Percentiles rank a stretch among this genome's conserved stretches.
Evolutionary conservation across 2,113 vertebrate genomes (phyloP).

Genomic region (Tragelaphus scriptus): DNA sequence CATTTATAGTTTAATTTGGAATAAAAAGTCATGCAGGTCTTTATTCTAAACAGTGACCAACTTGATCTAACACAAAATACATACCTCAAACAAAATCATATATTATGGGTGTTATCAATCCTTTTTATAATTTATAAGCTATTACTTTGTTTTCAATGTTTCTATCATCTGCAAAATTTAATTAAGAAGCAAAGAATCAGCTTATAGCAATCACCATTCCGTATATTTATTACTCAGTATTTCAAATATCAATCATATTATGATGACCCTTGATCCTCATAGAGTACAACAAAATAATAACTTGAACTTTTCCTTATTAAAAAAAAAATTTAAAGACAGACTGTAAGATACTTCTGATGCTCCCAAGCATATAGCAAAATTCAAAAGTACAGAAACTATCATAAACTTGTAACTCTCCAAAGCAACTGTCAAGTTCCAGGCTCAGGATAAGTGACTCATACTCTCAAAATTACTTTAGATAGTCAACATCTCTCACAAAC

Average conservation of each 20-base stretch:
- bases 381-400: background rate
- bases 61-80: background rate
- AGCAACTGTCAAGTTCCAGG: background rate
- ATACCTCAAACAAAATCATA: background rate
- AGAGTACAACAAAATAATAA: slow-evolving; percentile 12
- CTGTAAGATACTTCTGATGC: background rate
- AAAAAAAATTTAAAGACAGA: background rate
- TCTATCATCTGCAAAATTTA: slow-evolving; percentile 10
- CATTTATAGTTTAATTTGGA: background rate
- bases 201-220: background rate
- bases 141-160: slow-evolving; percentile 12
- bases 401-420: background rate
- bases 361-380: slow-evolving; percentile 20
- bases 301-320: slow-evolving; percentile 19
- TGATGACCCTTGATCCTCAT: slow-evolving; percentile 18
- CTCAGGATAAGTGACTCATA: background rate
- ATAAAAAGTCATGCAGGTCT: background rate
- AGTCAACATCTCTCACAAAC: background rate
- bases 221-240: background rate
- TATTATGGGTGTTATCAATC: background rate
- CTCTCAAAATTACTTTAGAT: background rate
- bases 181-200: slow-evolving; percentile 37
- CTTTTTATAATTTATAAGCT: slow-evolving; percentile 25
- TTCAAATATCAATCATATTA: slow-evolving; percentile 34
- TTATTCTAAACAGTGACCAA: slow-evolving; percentile 17